Evolutionary conservation across 2,888 invertebrate genomes (phyloP).

Genomic region (Torymus tubicola): DNA sequence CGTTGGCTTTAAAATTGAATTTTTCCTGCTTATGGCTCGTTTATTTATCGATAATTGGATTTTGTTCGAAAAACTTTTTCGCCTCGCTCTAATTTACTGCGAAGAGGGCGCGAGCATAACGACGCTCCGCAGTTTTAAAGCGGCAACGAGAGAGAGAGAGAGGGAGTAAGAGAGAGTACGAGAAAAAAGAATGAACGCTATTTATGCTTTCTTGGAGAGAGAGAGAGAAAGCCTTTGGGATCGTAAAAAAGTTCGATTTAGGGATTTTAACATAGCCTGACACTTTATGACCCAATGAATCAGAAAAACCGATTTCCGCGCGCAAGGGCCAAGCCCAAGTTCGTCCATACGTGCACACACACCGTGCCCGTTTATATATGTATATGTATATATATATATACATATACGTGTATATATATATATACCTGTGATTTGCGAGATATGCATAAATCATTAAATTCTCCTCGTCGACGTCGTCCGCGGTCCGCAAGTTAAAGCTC

Average conservation of each 20-base stretch:
- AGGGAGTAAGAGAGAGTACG: not conserved
- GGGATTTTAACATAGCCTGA: slow-evolving; percentile 58
- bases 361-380: not conserved
- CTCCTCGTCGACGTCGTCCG: slow-evolving; percentile 19
- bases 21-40: slow-evolving; percentile 37
- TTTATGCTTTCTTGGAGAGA: slow-evolving; percentile 50
- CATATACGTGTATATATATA: slow-evolving; percentile 11
- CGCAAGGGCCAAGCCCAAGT: slow-evolving; percentile 19
- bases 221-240: slow-evolving; percentile 23
- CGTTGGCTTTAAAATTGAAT: slow-evolving; percentile 47
- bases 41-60: slow-evolving; percentile 57
- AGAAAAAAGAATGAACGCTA: slow-evolving; percentile 34
- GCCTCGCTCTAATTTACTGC: slow-evolving; percentile 53
- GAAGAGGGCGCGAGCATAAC: not conserved
- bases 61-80: slow-evolving; percentile 50
- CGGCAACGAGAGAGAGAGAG: not conserved
- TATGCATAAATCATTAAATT: slow-evolving; percentile 56
- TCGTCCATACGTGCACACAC: no score
- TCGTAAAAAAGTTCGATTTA: slow-evolving; percentile 60
- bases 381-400: not conserved
- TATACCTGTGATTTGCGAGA: slow-evolving; percentile 49
- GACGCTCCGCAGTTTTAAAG: slow-evolving; percentile 18
- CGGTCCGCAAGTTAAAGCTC: slow-evolving; percentile 42
- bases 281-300: slow-evolving; percentile 59
- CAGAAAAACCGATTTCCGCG: slow-evolving; percentile 58